These are phyloP conservation scores for Lasaia peninsularis DNA, from an alignment of 1,140 invertebrate species.

Conservation along the genomic window DNA sequence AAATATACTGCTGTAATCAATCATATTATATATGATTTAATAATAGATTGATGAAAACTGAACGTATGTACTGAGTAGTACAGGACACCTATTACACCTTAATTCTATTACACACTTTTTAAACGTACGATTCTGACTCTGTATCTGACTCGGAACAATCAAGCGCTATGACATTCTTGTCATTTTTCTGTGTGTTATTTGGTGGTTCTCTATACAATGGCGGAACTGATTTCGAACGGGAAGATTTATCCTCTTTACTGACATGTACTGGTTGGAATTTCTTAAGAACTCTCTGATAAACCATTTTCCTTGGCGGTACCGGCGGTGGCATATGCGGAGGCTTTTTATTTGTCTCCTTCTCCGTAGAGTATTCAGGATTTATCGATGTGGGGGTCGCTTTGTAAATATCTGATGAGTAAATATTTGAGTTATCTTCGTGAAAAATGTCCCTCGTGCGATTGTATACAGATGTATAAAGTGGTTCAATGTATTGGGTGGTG, in stretches of 20 bases:
- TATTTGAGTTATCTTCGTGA: constrained; percentile 64
- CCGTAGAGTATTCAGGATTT: constrained; percentile 54
- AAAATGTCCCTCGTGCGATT: constrained; percentile 66
- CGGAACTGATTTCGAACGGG: constrained; percentile 65
- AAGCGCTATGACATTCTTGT: constrained; percentile 59
- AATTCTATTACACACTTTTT: constrained; percentile 27
- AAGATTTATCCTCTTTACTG: constrained; percentile 63
- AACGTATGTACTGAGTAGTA: neutral
- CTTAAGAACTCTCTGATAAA: constrained; percentile 69
- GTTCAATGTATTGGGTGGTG: constrained; percentile 64
- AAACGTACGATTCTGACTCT: constrained; percentile 75
- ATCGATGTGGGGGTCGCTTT: constrained; percentile 71
- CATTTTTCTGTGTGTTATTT: constrained; percentile 50
- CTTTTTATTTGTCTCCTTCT: constrained; percentile 57
- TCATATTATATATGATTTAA: too few relatives aligned
- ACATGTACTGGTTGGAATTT: constrained; percentile 73
- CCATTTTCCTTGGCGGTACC: constrained; percentile 69
- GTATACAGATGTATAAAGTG: constrained; percentile 65
- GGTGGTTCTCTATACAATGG: constrained; percentile 58
- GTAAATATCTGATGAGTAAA: constrained; percentile 68
- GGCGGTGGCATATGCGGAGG: constrained; percentile 64
- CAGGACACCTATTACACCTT: constrained; percentile 30
- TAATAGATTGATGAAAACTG: too few relatives aligned
- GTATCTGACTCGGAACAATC: constrained; percentile 71
- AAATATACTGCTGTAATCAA: neutral